A percentile compares a stretch with the other conserved stretches of the same genome.
phyloP scores from a whole-genome alignment of 2,113 vertebrate species.

The Carassius gibelio region DNA sequence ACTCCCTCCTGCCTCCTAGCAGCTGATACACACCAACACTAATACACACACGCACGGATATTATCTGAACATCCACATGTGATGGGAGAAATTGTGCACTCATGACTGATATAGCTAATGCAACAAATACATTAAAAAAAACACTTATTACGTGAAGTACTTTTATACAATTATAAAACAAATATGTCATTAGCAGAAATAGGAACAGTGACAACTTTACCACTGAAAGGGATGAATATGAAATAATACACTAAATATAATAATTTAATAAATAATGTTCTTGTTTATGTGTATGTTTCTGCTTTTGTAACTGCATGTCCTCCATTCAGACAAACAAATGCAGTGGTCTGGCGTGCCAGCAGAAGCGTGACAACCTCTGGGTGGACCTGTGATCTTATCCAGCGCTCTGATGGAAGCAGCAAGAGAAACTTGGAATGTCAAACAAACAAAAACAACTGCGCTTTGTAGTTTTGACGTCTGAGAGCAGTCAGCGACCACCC shows the following conservation, averaged over 20 bases:
- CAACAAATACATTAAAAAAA: neutral
- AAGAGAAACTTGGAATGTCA: neutral
- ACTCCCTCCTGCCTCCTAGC: neutral
- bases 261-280: too few species aligned
- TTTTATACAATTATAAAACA: neutral
- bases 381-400: conserved; percentile 10
- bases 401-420: neutral
- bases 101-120: neutral
- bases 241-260: too few species aligned
- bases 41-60: neutral
- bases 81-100: neutral
- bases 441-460: conserved; percentile 9
- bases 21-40: neutral
- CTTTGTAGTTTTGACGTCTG: neutral
- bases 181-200: neutral
- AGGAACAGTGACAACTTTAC: neutral
- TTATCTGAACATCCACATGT: neutral
- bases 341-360: neutral
- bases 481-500: neutral
- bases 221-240: neutral
- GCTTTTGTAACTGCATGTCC: conserved; percentile 48
- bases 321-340: conserved; percentile 48
- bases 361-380: neutral
- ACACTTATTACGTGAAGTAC: neutral
- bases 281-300: neutral